phyloP scores from a whole-genome alignment of 2,888 invertebrate genomes.

The Cephus spinipes region DNA sequence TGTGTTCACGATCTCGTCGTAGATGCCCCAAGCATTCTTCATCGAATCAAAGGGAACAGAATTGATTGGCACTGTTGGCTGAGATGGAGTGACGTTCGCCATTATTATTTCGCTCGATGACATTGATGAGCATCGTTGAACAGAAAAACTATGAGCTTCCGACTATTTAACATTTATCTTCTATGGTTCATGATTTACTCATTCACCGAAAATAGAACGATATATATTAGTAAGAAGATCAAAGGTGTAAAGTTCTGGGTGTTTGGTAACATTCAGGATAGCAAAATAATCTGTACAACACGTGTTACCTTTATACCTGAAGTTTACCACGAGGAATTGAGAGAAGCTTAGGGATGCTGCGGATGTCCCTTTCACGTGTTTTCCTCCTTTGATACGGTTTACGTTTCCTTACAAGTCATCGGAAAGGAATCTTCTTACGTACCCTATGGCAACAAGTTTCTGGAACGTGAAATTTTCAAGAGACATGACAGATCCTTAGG shows the following conservation, averaged over 20 bases:
- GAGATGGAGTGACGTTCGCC: not conserved
- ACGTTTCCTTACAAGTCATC: too few species aligned
- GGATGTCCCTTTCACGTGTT: too few species aligned
- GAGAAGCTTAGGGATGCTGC: too few species aligned
- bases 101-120: not conserved
- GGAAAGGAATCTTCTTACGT: too few species aligned
- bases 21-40: not conserved
- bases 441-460: too few species aligned
- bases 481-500: too few species aligned
- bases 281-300: not conserved
- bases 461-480: too few species aligned
- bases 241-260: not conserved
- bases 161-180: not conserved
- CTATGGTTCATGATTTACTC: not conserved
- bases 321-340: not conserved
- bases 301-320: not conserved
- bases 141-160: not conserved
- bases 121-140: not conserved
- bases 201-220: not conserved
- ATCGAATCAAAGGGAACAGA: not conserved
- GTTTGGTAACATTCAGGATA: not conserved
- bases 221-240: not conserved
- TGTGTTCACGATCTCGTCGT: not conserved
- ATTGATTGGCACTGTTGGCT: not conserved
- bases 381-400: too few species aligned